Base-by-base conservation (phyloP, 1,140 invertebrate genomes). In the Drosophila sp. region DNA sequence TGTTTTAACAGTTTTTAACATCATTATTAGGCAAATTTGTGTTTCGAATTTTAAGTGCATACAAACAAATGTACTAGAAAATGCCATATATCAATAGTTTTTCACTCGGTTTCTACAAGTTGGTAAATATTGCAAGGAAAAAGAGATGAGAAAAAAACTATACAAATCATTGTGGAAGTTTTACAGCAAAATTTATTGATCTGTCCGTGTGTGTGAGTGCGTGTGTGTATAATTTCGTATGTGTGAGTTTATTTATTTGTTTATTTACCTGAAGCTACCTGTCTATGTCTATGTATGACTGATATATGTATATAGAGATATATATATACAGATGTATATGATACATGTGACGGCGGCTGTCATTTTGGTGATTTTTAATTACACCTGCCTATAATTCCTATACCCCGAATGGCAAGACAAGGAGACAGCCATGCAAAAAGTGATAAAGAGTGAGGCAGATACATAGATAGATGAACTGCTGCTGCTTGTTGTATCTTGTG, bases 331-430 rank as follows among this genome's bases (percentile, higher is more conserved):
- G 7, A 11, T 23, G 17, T 50, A 61, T 68, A 62, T 71, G 81
- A 67, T 86, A 73, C 57, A 79, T 70, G 76, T 54, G 76, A 50
- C 72, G 76, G 55, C 72, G 76, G 50, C 72, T 76, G 83, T 86
- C 83, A 80, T 77, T 87, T 86, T 50, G 44, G 72, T 60, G 57
- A 72, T 66, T 83, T 86, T 87, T 86, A 86, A 86, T 86, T 86
- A 79, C 83, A 82, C 54, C 69, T 71, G 71, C 60, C 44, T 25
- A 50, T 50, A 50, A 50, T 47, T 23, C 17, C 17, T 17, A 50
- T 25, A 25, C 2, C 11, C 1, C 60, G n/a, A 56, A 66, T 33
- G 41, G 40, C 60, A 25, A 38, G 33, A 35, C 57, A 40, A 40
- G 25, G 25, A 62, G 47, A 62, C 62, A 76, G 63, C 72, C 10